phyloP scores from a whole-genome alignment of 2,113 vertebrate species.

The Azemiops feae region DNA sequence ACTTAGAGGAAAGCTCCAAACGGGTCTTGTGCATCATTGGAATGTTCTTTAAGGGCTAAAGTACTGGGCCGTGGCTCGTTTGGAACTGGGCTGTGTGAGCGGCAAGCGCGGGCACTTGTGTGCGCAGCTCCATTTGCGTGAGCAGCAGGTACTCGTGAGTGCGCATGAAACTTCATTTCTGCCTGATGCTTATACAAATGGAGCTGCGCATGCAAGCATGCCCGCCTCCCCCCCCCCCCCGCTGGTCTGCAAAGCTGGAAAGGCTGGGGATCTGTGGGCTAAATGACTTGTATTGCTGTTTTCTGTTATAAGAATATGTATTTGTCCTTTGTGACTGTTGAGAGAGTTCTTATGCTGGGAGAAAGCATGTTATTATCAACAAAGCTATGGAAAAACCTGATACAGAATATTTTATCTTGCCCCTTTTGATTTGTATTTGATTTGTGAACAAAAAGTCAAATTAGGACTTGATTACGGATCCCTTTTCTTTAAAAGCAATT shows the following conservation, averaged over 20 bases:
- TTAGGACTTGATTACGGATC: background rate
- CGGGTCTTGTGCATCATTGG: background rate
- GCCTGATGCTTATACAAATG: background rate
- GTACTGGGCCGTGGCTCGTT: background rate
- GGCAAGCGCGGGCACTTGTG: fast-evolving
- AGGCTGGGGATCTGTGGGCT: background rate
- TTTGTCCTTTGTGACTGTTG: background rate
- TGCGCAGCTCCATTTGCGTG: background rate
- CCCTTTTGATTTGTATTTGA: background rate
- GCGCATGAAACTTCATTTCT: background rate
- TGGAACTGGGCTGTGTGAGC: background rate
- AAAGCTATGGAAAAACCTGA: background rate
- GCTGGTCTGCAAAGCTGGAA: background rate
- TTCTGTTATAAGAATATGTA: background rate
- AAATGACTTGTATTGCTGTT: background rate
- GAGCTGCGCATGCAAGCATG: background rate
- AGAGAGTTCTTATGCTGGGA: background rate
- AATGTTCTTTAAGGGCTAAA: background rate
- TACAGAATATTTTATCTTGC: background rate
- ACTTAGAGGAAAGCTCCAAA: background rate
- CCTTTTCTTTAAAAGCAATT: background rate
- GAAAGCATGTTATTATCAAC: background rate
- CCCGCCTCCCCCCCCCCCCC: background rate
- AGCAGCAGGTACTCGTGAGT: background rate
- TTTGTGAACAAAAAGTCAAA: background rate